Evolutionary conservation across 2,113 vertebrate species (phyloP), one percentile per base, ranked within the genome.

Genomic region (Hypocryptadius cinnamomeus): DNA sequence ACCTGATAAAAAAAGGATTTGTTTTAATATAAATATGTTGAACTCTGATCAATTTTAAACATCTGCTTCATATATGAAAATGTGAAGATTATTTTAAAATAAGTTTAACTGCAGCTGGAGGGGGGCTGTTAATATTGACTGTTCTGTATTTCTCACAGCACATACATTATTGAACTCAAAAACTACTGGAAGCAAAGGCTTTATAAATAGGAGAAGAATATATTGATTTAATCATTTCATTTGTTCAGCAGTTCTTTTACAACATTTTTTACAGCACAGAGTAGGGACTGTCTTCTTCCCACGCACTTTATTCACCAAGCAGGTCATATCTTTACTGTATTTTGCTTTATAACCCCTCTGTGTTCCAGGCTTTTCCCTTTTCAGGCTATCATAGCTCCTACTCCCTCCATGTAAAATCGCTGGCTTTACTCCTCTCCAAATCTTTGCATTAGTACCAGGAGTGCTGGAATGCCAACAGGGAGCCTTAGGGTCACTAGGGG

Each of bases 161-260:
- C 63, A 85, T 88, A 60, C 72, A 57, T 97, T 89, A 81, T 74
- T 95, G 87, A 95, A 76, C 60, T 93, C 70, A 82, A 92, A 96
- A 94, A 72, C 92, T 77, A 87, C 72, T 92, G 60, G 81, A 94
- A 93, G 74, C 51, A 86, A 60, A 80, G 78, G 37, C 68, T 96
- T 94, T 92, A 68, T 85, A 94, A 94, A 94, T 42, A 95, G 35
- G 70, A 91, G 85, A 70, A 91, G 78, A 89, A 91, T 80, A 60
- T 66, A 74, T 60, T 93, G 92, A 93, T 91, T 96, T 94, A 91
- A 92, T 82, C 20, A 89, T 89, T 86, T 66, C 56, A 69, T 93
- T 95, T 2, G 1, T 95, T 94, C 90, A 93, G 74, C 69, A 60
- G 72, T 65, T 70, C 33, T 61, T 93, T 85, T 91, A 87, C 2